Evolutionary conservation across 2,113 vertebrate genomes (phyloP).

Genomic region (Pan troglodytes): NHGRI_mPanTro3-v2.1_pri NC_072402.2:72948001-72948500

Average conservation of each 20-base stretch:
- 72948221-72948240: neutral
- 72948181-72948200: neutral
- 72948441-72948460: neutral
- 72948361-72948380: neutral
- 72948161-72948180: neutral
- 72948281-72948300: neutral
- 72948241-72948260: neutral
- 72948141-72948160: neutral
- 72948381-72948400: neutral
- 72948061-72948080: neutral
- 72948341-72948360: neutral
- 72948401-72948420: neutral
- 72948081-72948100: neutral
- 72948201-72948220: neutral
- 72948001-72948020: too few relatives aligned
- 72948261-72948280: neutral
- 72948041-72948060: neutral
- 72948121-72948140: neutral
- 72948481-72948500: neutral
- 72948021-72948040: neutral
- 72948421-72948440: neutral
- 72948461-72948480: neutral
- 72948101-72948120: neutral
- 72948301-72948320: neutral
- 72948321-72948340: neutral